Conservation (phyloP, 2,888 invertebrate genomes). For the Automeris io region DNA sequence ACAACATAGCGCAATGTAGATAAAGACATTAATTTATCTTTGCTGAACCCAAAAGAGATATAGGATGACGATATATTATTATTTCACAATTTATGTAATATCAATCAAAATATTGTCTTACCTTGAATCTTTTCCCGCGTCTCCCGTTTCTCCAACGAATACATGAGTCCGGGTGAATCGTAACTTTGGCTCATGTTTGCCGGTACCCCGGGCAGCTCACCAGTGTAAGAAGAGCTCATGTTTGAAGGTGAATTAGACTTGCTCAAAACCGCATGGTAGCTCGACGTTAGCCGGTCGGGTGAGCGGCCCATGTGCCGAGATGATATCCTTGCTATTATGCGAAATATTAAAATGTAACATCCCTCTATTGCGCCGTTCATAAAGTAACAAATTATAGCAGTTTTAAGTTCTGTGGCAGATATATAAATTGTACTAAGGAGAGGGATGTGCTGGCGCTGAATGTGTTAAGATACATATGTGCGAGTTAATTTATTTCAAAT, state of each 20-base stretch:
- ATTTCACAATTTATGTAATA: not conserved
- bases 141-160: conserved; percentile 28
- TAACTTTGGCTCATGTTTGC: conserved; percentile 52
- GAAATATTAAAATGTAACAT: not conserved
- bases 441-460: no score
- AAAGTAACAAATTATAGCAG: no score
- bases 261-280: conserved; percentile 77
- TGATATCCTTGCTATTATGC: conserved; percentile 46
- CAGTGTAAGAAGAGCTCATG: conserved; percentile 48
- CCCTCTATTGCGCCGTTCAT: no score
- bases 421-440: no score
- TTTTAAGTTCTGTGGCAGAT: not conserved
- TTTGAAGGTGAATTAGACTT: conserved; percentile 45
- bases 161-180: conserved; percentile 48
- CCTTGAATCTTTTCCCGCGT: conserved; percentile 26
- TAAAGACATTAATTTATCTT: no score
- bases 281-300: conserved; percentile 84
- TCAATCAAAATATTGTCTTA: conserved; percentile 10
- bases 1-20: no score
- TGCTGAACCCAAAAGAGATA: no score
- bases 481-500: no score
- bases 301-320: conserved; percentile 72
- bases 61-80: not conserved
- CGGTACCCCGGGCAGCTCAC: conserved; percentile 35
- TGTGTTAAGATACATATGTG: no score